Percentiles rank a stretch among this genome's conserved stretches.
These are phyloP conservation scores for Caiman crocodilus DNA, from an alignment of 2,797 vertebrate genomes.

Conservation along the genomic window DNA sequence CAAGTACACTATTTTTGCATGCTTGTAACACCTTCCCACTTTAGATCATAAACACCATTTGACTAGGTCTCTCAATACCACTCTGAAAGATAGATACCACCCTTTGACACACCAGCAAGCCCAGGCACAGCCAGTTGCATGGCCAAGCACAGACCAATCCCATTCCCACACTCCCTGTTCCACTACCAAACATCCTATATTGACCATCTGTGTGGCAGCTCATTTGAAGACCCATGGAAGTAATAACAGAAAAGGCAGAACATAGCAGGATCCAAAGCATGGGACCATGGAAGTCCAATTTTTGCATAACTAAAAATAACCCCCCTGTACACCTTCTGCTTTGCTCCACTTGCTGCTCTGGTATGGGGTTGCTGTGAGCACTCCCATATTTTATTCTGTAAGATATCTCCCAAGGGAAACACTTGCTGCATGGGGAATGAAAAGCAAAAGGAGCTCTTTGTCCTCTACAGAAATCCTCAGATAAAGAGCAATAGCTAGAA, in stretches of 20 bases:
- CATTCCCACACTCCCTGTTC: not conserved
- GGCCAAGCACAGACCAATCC: not conserved
- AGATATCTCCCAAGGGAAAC: not conserved
- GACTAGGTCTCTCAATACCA: not conserved
- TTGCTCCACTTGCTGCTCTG: not conserved
- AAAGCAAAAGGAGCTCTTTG: not conserved
- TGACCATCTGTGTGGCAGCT: not conserved
- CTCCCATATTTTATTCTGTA: not conserved
- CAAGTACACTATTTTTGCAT: not conserved
- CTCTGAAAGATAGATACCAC: not conserved
- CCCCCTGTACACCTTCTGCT: not conserved
- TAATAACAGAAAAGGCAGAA: not conserved
- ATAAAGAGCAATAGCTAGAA: not conserved
- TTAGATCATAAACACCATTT: not conserved
- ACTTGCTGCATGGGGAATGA: not conserved
- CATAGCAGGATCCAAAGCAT: rapidly evolving
- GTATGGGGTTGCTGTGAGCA: not conserved
- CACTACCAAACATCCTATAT: not conserved
- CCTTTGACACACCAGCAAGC: not conserved
- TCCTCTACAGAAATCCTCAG: not conserved
- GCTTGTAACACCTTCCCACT: not conserved
- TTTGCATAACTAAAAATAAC: no score
- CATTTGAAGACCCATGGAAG: rapidly evolving
- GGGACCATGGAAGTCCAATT: no score
- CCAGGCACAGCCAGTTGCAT: not conserved